Evolutionary conservation across 2,888 invertebrate genomes (phyloP).

Genomic region (Tenthredo livida): DNA sequence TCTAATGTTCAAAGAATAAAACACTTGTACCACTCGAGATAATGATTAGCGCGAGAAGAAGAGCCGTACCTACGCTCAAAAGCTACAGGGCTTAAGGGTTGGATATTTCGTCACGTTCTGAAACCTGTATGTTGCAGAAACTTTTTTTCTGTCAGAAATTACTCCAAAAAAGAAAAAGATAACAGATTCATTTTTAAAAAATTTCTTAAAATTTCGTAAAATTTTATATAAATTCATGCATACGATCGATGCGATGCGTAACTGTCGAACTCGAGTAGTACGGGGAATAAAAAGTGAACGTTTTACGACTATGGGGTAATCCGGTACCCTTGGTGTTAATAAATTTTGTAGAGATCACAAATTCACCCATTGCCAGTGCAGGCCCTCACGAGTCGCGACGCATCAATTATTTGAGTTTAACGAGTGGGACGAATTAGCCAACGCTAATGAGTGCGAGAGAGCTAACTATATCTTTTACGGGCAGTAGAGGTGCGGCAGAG

Average conservation of each 20-base stretch:
- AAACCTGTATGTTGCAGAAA: too few relatives aligned
- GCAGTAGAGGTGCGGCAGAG: constrained; percentile 30
- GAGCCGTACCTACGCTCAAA: not conserved
- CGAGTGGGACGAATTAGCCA: constrained; percentile 39
- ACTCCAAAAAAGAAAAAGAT: not conserved
- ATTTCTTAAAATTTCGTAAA: too few relatives aligned
- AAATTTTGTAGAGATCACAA: constrained; percentile 30
- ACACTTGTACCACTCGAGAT: constrained; percentile 43
- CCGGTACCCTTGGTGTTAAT: constrained; percentile 16
- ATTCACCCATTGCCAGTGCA: not conserved
- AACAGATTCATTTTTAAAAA: not conserved
- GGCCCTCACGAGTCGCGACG: constrained; percentile 10
- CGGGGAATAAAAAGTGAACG: not conserved
- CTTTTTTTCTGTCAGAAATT: not conserved
- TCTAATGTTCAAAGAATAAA: constrained; percentile 42
- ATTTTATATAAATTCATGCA: too few relatives aligned
- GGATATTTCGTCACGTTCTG: constrained; percentile 40
- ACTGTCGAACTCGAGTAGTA: not conserved
- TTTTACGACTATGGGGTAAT: constrained; percentile 23
- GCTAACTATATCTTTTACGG: constrained; percentile 32
- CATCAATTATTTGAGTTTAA: constrained; percentile 42
- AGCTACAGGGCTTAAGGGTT: not conserved
- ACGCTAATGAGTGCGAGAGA: constrained; percentile 38
- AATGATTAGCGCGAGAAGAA: constrained; percentile 35
- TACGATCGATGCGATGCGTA: too few relatives aligned